Percentiles rank a stretch among this genome's conserved stretches.
Evolutionary conservation across 2,113 vertebrate species (phyloP).

Genomic region (Ameiurus melas): DNA sequence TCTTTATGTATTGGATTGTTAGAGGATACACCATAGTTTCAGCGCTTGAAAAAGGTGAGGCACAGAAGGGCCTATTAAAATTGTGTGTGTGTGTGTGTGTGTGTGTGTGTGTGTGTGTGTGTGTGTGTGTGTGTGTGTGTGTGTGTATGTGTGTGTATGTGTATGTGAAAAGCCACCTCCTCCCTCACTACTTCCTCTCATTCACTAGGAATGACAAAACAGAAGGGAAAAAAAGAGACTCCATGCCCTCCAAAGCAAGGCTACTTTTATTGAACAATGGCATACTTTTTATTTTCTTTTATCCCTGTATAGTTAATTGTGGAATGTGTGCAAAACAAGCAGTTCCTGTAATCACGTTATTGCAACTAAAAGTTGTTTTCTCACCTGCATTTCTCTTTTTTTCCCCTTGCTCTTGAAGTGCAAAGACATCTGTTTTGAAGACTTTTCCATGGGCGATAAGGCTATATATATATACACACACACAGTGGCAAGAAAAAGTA

Average conservation of each 20-base stretch:
- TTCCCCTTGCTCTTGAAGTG: neutral
- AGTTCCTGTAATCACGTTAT: neutral
- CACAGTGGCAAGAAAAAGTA: too few relatives aligned
- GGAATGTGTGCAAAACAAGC: neutral
- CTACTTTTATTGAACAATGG: too few relatives aligned
- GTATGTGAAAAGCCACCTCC: neutral
- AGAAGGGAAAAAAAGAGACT: neutral
- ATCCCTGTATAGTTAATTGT: neutral
- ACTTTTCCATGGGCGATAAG: neutral
- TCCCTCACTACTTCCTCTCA: slow-evolving; percentile 10
- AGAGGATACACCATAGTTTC: too few relatives aligned
- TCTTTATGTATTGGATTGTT: too few relatives aligned
- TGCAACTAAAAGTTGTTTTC: neutral
- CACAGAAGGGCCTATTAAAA: neutral
- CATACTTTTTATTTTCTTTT: too few relatives aligned
- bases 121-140: slow-evolving; percentile 1
- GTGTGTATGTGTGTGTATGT: neutral
- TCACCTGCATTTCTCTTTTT: neutral
- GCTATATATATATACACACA: too few relatives aligned
- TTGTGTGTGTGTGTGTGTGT: neutral
- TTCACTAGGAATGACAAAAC: neutral
- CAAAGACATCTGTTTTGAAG: neutral
- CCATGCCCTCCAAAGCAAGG: neutral
- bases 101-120: neutral
- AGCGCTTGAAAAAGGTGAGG: too few relatives aligned